A percentile compares a stretch with the other conserved stretches of the same genome.
Evolutionary conservation across 2,797 vertebrate genomes (phyloP).

Genomic region (Macropus fuliginosus): DNA sequence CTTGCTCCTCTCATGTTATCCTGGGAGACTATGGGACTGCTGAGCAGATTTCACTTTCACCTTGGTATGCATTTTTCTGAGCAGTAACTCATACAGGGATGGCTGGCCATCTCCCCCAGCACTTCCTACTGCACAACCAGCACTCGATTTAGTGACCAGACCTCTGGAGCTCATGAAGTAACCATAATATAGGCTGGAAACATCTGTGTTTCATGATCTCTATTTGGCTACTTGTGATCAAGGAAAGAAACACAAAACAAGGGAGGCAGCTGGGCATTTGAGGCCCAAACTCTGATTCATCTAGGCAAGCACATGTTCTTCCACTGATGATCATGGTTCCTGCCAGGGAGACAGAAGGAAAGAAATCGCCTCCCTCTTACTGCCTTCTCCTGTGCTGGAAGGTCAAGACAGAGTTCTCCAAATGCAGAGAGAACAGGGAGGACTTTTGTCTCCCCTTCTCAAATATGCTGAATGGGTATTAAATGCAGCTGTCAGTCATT

Average conservation of each 20-base stretch:
- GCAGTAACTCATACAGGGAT: neutral
- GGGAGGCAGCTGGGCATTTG: neutral
- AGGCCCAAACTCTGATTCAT: neutral
- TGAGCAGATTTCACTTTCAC: neutral
- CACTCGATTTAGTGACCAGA: neutral
- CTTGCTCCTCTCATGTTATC: neutral
- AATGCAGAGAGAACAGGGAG: neutral
- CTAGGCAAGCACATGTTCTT: neutral
- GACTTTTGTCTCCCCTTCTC: neutral
- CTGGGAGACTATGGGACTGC: neutral
- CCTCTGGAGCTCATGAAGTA: neutral
- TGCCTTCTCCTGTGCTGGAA: neutral
- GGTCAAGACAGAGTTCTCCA: neutral
- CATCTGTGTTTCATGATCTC: neutral
- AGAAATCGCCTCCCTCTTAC: neutral
- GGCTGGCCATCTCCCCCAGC: neutral
- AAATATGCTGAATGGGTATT: neutral
- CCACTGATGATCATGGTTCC: neutral
- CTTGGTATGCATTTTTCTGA: neutral
- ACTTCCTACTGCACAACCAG: neutral
- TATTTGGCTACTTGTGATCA: neutral
- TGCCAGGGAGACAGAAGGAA: neutral
- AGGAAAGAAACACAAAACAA: neutral
- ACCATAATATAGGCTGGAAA: neutral
- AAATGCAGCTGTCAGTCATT: neutral